phyloP scores from a whole-genome alignment of 2,113 vertebrate species.

The human (Homo sapiens) region DNA sequence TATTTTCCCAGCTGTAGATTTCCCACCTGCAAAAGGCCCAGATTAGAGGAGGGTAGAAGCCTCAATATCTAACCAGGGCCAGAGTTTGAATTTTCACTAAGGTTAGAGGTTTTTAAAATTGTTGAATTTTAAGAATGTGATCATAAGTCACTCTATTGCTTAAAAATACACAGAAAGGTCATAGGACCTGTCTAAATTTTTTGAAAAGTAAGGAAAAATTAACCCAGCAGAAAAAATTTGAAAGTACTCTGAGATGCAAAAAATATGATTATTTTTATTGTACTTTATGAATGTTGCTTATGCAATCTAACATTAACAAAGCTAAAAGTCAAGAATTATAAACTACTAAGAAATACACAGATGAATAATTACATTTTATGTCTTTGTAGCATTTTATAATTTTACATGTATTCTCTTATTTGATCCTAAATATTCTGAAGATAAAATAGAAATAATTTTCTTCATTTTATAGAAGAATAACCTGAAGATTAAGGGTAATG shows the following conservation, averaged over 20 bases:
- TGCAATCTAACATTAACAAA: background rate
- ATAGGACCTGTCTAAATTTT: background rate
- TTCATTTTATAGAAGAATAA: background rate
- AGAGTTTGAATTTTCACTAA: conserved; percentile 6
- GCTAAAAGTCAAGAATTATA: background rate
- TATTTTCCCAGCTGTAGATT: background rate
- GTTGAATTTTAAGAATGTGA: background rate
- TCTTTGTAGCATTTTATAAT: background rate
- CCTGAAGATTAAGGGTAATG: background rate
- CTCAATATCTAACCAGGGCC: background rate
- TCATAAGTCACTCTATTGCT: background rate
- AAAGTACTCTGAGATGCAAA: background rate
- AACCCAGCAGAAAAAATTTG: background rate
- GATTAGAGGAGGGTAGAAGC: background rate
- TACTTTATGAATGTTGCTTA: background rate
- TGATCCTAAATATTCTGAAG: background rate
- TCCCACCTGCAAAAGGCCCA: background rate
- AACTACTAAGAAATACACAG: background rate
- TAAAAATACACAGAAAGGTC: background rate
- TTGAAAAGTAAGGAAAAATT: background rate
- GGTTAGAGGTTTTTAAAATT: background rate
- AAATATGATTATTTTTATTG: background rate
- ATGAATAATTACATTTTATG: background rate
- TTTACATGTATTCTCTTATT: background rate
- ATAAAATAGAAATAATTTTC: background rate